Evolutionary conservation across 2,888 invertebrate genomes (phyloP).

Genomic region (Hydropsyche betteni): DNA sequence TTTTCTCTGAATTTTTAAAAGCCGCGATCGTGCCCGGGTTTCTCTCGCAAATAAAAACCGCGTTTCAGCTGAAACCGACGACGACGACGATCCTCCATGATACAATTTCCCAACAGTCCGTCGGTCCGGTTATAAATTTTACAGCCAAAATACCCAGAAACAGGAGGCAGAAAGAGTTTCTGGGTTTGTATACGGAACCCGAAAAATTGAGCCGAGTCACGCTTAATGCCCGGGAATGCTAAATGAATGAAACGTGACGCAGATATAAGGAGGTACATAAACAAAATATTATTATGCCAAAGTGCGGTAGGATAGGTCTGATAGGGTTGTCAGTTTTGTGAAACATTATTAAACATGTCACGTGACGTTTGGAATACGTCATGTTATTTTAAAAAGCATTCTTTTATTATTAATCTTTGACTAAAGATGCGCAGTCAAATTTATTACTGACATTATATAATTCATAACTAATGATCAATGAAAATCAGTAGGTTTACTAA

Average conservation of each 20-base stretch:
- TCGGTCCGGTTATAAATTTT: slow-evolving; percentile 17
- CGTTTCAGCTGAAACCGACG: not conserved
- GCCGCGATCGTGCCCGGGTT: not conserved
- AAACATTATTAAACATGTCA: not conserved
- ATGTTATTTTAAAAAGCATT: too few species aligned
- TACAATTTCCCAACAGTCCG: slow-evolving; percentile 15
- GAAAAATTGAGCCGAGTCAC: slow-evolving; percentile 29
- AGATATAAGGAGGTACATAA: slow-evolving; percentile 17
- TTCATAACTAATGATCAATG: too few species aligned
- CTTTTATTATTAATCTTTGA: too few species aligned
- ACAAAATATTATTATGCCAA: slow-evolving; percentile 15
- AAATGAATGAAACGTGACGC: slow-evolving; percentile 30
- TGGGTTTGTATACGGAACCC: not conserved
- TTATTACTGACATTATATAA: too few species aligned
- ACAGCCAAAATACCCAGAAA: not conserved
- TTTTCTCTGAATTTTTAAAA: slow-evolving; percentile 10
- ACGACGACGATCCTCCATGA: not conserved
- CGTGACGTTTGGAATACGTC: too few species aligned
- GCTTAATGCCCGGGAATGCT: slow-evolving; percentile 21
- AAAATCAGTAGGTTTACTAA: too few species aligned
- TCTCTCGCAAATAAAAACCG: slow-evolving; percentile 5
- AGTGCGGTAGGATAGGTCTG: too few species aligned
- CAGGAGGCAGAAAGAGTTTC: not conserved
- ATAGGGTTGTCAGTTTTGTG: not conserved
- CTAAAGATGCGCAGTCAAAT: too few species aligned